phyloP scores from a whole-genome alignment of 2,113 vertebrate genomes.

The Phocoena phocoena region DNA sequence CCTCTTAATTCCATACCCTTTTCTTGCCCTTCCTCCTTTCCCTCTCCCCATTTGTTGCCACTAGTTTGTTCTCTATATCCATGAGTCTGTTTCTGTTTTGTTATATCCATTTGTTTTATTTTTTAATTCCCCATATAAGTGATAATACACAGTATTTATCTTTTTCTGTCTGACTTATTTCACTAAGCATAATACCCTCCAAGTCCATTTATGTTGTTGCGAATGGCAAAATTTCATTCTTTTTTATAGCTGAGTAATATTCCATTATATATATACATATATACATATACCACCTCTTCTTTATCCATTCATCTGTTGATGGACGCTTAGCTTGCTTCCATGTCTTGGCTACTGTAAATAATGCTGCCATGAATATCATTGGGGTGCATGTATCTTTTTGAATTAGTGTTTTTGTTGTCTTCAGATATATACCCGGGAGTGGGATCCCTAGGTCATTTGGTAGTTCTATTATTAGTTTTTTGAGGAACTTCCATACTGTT shows the following conservation, averaged over 20 bases:
- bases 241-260: too few species aligned
- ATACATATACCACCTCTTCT: too few species aligned
- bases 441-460: background rate
- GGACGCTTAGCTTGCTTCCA: too few species aligned
- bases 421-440: background rate
- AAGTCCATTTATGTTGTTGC: too few species aligned
- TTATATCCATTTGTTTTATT: background rate
- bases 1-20: too few species aligned
- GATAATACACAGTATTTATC: background rate
- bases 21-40: background rate
- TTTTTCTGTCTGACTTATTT: background rate
- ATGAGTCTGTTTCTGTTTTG: background rate
- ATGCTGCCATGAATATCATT: too few species aligned
- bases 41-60: background rate
- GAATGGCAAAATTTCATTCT: too few species aligned
- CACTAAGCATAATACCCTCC: background rate
- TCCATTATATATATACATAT: too few species aligned
- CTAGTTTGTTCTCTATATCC: background rate
- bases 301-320: too few species aligned
- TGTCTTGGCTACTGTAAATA: too few species aligned
- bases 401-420: too few species aligned
- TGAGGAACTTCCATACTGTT: background rate
- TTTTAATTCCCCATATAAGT: background rate
- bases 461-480: background rate
- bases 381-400: too few species aligned